Base-by-base conservation (phyloP, 2,113 vertebrate genomes). In the Deroptyus accipitrinus region DNA sequence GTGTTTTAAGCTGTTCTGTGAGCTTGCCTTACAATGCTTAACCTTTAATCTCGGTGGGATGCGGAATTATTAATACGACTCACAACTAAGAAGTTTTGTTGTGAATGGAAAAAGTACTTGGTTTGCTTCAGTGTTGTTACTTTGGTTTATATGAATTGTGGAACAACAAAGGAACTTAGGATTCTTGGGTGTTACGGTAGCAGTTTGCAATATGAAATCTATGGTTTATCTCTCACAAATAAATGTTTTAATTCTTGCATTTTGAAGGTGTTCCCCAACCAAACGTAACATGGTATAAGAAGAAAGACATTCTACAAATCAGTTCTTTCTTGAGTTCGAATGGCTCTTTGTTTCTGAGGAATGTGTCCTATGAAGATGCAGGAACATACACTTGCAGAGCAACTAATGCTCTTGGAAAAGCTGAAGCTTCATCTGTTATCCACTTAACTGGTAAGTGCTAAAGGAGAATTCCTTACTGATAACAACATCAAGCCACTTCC, bases 371-470 rank as follows among this genome's bases (percentile, higher is more conserved):
- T 17, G 96, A 97, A 79, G 97, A 98, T 83, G 96, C 96, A 64
- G 99, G 99, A 63, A 97, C 83, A 17, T 99, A 99, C 63, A 94
- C 93, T 61, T 99, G 99, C 93, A 96, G 96, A 44, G 98, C 98
- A 93, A 88, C 97, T 83, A 99, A 98, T 19, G 93, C 93, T 27
- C 95, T 99, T 0, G 99, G 99, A 84, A 98, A 98, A 96, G 97
- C 98, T 13, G 72, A 94, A 28, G 98, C 98, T 42, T 74, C 90
- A 1, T 97, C 98, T 49, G 33, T 97, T 25, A 97, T 99, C 44
- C 98, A 87, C 52, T 67, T 99, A 84, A 74, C 94, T 63, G 98
- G 99, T 98, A 83, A 96, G 98, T 91, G 79, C 64, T 83, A 69
- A 33, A 61, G 74, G 54, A 44, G 24, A 86, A 37, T 82, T 94